Percentiles rank a stretch among this genome's conserved stretches.
phyloP scores from a whole-genome alignment of 2,113 vertebrate species.

The Litocranius walleri region DNA sequence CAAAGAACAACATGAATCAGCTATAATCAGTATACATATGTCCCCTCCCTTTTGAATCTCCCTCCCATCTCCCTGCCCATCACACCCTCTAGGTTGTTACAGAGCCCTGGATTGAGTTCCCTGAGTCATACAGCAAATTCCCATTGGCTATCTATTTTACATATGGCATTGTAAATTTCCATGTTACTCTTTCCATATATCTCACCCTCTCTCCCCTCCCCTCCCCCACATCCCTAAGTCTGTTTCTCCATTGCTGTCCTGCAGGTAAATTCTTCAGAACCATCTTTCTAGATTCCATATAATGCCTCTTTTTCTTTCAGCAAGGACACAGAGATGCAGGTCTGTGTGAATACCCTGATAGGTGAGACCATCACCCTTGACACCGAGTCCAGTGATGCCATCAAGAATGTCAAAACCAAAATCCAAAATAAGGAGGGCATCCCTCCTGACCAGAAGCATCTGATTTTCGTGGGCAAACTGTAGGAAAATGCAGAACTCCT shows the following conservation, averaged over 20 bases:
- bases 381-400: not conserved
- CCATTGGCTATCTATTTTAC: not conserved
- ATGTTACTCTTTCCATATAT: not conserved
- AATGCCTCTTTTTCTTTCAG: not conserved
- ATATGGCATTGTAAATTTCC: not conserved
- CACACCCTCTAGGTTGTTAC: not conserved
- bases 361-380: not conserved
- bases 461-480: not conserved
- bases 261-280: not conserved
- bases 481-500: not conserved
- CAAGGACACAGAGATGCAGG: not conserved
- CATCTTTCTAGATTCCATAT: not conserved
- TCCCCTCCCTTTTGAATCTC: not conserved
- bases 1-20: not conserved
- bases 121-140: not conserved
- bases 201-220: not conserved
- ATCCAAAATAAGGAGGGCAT: not conserved
- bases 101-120: not conserved
- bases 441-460: not conserved
- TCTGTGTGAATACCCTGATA: not conserved
- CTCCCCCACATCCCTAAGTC: accelerated
- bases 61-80: not conserved
- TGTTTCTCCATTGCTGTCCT: not conserved
- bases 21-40: not conserved
- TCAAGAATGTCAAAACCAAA: not conserved